A percentile compares a stretch with the other conserved stretches of the same genome.
These are phyloP conservation scores for Heteractis magnifica DNA, from an alignment of 92 coral and sea anemone species.

Conservation along the genomic window DNA sequence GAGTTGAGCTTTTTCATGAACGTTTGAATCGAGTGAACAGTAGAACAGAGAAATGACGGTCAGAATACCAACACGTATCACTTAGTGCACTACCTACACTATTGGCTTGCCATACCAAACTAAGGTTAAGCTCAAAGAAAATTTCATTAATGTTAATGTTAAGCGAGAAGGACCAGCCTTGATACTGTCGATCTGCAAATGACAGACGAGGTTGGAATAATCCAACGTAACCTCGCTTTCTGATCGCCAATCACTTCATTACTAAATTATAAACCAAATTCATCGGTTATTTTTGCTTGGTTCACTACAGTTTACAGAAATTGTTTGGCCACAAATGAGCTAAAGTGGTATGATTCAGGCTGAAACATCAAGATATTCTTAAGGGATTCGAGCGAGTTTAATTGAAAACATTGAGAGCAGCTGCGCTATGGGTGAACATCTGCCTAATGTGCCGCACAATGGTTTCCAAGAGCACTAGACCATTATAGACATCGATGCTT, in stretches of 20 bases:
- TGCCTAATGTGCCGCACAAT: constrained; percentile 8
- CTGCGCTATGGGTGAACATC: constrained; percentile 7
- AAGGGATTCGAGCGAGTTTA: constrained; percentile 17
- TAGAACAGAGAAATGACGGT: too few relatives aligned
- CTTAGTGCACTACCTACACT: background rate
- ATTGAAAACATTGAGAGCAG: constrained; percentile 14
- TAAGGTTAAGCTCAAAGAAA: constrained; percentile 18
- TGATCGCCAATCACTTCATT: background rate
- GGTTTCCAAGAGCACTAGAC: constrained; percentile 13
- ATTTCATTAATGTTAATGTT: constrained; percentile 84
- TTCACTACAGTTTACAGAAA: background rate
- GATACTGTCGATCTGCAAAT: constrained; percentile 2
- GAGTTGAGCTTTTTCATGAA: background rate
- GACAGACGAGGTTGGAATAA: constrained; percentile 10
- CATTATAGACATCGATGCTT: background rate
- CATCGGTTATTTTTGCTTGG: constrained; percentile 3
- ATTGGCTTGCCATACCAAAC: background rate
- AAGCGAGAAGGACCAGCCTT: constrained; percentile 4
- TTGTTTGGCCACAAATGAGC: constrained; percentile 12
- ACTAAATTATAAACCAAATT: constrained; percentile 1
- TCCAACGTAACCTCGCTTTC: constrained; percentile 9
- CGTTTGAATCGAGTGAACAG: background rate
- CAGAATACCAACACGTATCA: background rate
- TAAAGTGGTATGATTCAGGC: constrained; percentile 13
- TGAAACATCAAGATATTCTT: background rate